Conservation (phyloP, 1,140 invertebrate genomes). For the Drosophila melanica region DNA sequence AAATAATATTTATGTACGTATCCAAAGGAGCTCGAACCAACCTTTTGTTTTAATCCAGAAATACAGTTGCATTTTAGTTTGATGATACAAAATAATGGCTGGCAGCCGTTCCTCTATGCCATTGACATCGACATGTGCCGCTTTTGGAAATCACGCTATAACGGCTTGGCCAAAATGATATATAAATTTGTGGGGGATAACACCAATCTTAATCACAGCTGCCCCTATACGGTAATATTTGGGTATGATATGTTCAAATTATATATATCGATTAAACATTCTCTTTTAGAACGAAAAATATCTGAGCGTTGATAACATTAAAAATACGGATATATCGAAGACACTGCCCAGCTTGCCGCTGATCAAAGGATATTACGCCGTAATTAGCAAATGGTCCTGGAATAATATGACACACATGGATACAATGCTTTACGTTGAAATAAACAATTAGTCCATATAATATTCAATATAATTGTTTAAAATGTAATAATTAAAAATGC, state of each 20-base stretch:
- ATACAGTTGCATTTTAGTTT: slow-evolving; percentile 2
- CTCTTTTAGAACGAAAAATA: slow-evolving; percentile 20
- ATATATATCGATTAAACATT: too few species aligned
- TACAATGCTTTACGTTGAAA: too few species aligned
- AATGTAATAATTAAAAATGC: neutral
- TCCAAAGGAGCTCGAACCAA: neutral
- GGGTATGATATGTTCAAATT: too few species aligned
- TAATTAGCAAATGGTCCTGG: neutral
- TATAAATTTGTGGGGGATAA: slow-evolving; percentile 17
- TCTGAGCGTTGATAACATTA: slow-evolving; percentile 34
- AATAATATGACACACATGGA: too few species aligned
- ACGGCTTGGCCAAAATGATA: slow-evolving; percentile 35
- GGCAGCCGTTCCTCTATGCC: slow-evolving; percentile 42
- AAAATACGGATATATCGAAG: slow-evolving; percentile 31
- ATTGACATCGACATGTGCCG: slow-evolving; percentile 41
- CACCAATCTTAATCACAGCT: slow-evolving; percentile 50
- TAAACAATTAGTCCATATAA: too few species aligned
- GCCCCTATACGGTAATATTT: slow-evolving; percentile 25
- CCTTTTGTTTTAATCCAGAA: neutral
- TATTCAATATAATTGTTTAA: too few species aligned
- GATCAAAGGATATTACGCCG: slow-evolving; percentile 23
- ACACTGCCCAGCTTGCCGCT: slow-evolving; percentile 32
- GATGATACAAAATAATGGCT: slow-evolving; percentile 13
- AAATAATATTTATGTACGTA: slow-evolving; percentile 39
- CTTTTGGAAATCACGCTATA: slow-evolving; percentile 25